Evolutionary conservation across 2,888 invertebrate genomes (phyloP).

Genomic region (Mystacides longicornis): DNA sequence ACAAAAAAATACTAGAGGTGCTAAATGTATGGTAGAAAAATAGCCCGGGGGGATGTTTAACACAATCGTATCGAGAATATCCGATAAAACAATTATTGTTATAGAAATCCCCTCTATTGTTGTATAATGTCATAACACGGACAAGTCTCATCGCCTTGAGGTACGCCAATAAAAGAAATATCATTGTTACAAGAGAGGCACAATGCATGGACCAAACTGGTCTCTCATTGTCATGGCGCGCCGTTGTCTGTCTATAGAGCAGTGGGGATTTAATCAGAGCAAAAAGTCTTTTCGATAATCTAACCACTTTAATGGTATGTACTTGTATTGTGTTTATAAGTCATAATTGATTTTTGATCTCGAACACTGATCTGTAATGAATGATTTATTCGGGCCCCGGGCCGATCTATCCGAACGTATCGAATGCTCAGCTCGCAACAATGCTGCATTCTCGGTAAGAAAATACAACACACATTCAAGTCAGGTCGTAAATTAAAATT

Average conservation of each 20-base stretch:
- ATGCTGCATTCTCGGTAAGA: background rate
- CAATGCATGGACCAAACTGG: background rate
- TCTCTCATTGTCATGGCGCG: background rate
- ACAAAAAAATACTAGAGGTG: background rate
- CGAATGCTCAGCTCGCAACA: background rate
- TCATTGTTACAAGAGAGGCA: constrained; percentile 9
- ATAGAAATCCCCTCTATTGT: constrained; percentile 22
- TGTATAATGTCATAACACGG: constrained; percentile 22
- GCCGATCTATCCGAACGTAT: background rate
- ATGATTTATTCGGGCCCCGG: background rate
- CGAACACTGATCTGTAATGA: background rate
- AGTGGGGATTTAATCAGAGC: background rate
- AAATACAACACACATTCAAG: too few relatives aligned
- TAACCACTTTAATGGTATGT: background rate
- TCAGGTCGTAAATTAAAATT: too few relatives aligned
- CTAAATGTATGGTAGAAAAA: background rate
- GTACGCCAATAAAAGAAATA: constrained; percentile 12
- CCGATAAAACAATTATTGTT: constrained; percentile 23
- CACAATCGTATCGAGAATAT: constrained; percentile 15
- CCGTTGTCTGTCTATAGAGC: background rate
- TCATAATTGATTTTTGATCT: constrained; percentile 2
- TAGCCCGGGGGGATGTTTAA: constrained; percentile 7
- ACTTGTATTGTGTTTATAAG: background rate
- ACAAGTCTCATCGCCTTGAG: constrained; percentile 14
- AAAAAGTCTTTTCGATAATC: background rate